Evolutionary conservation across 2,113 vertebrate genomes (phyloP), one percentile per base, ranked within the genome.

Genomic region (Poecilia latipinna): DNA sequence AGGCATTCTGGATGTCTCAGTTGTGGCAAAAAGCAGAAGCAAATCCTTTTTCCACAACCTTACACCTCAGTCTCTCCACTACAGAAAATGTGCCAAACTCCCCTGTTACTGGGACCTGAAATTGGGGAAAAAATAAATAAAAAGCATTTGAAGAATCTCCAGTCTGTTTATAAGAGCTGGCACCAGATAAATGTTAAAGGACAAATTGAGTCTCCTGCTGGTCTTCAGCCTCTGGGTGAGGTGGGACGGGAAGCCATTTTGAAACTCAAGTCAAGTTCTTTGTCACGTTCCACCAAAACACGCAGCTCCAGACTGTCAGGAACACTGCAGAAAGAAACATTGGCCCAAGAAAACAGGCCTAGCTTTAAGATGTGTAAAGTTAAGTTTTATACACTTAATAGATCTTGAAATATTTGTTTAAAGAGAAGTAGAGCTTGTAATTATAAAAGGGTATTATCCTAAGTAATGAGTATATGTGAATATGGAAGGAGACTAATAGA

Each of bases 261-360:
- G 72, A 70, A 79, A 75, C 67, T 22, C 0, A 35, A 83, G 88
- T 91, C 79, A 91, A 88, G 81, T 33, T 72, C 84, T 89, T 84
- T 83, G 85, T 90, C 79, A 65, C 86, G 70, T 82, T 84, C 67
- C 83, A 84, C 70, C 61, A 79, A 80, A 82, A 29, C 61, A 83
- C 83, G 80, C 74, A 81, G 75, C 37, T 61, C 62, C 70, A 35
- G 61, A 24, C 70, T 70, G 17, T 60, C 77, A 77, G 74, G 32
- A 77, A 78, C 68, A 8, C 37, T 31, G 78, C 83, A 67, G 44
- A 73, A 92, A 92, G 83, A 90, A 54, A 54, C 17, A 51, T 51
- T 11, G 17, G 51, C 51, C 22, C 51, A 19, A 19, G 4, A 54
- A 54, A 54, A 54, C 8, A 7, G 8, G 51, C 51, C 51, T n/a